Evolutionary conservation across 2,888 invertebrate genomes (phyloP).

Genomic region (Crepidodera aurea): DNA sequence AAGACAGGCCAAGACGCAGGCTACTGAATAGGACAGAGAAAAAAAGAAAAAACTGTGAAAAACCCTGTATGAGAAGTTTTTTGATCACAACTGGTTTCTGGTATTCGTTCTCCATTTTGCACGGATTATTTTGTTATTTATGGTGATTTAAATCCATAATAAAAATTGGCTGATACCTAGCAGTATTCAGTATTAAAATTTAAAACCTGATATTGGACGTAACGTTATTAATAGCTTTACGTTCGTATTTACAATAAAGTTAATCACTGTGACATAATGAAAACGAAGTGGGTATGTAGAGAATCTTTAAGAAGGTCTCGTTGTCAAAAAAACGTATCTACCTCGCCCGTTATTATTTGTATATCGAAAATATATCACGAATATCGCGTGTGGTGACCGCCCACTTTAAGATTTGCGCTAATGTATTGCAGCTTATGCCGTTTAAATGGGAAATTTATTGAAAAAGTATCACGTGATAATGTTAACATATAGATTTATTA

Average conservation of each 20-base stretch:
- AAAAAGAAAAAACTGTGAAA: too few species aligned
- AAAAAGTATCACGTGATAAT: constrained; percentile 6
- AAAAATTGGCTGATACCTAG: too few species aligned
- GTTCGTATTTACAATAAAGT: background rate
- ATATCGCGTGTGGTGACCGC: constrained; percentile 12
- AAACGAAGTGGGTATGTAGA: constrained; percentile 18
- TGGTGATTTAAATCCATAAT: too few species aligned
- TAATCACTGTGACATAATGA: constrained; percentile 17
- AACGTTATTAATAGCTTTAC: background rate
- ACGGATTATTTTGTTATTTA: too few species aligned
- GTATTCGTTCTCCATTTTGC: too few species aligned
- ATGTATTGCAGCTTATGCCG: constrained; percentile 17
- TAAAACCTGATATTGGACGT: background rate
- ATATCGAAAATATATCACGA: constrained; percentile 5
- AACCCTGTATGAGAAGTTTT: too few species aligned
- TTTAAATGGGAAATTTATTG: constrained; percentile 8
- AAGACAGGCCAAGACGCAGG: too few species aligned
- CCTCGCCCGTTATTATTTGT: constrained; percentile 5
- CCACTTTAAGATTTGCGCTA: constrained; percentile 17
- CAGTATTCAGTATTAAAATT: background rate
- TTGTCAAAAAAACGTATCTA: background rate
- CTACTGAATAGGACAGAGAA: too few species aligned
- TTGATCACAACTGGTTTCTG: too few species aligned
- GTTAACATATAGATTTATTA: too few species aligned
- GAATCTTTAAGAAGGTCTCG: constrained; percentile 6